These are phyloP conservation scores for Sturnira hondurensis DNA, from an alignment of 2,113 vertebrate genomes.

Conservation along the genomic window DNA sequence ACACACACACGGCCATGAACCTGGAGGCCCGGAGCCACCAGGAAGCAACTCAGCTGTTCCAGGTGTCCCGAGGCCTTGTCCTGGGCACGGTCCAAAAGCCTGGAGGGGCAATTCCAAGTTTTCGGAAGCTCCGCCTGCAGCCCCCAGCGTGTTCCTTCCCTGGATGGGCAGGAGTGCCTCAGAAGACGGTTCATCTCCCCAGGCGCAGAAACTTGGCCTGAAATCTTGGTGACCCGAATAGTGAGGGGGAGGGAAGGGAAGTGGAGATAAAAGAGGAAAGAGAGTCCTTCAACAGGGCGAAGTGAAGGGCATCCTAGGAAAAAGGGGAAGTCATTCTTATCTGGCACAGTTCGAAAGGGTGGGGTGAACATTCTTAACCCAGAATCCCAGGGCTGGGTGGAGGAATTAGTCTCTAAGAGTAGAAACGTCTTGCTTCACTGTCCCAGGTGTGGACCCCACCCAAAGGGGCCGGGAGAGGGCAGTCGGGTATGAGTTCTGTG, in stretches of 20 bases:
- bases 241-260: neutral
- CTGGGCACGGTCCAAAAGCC: neutral
- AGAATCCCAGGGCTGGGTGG: neutral
- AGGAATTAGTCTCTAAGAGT: neutral
- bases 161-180: no score
- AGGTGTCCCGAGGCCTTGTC: neutral
- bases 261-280: neutral
- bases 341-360: neutral
- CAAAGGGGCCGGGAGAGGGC: rapidly evolving
- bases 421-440: neutral
- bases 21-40: neutral
- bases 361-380: neutral
- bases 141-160: rapidly evolving
- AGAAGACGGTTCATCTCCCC: neutral
- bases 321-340: neutral
- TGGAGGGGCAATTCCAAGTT: neutral
- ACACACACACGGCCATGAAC: neutral
- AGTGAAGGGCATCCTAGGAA: neutral
- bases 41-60: neutral
- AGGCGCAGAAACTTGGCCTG: neutral
- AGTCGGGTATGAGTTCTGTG: neutral
- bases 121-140: rapidly evolving
- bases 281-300: neutral
- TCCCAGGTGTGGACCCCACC: neutral
- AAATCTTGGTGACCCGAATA: neutral